A percentile compares a stretch with the other conserved stretches of the same genome.
Evolutionary conservation across 2,797 vertebrate species (phyloP).

Genomic region (Sebastes steindachneri): DNA sequence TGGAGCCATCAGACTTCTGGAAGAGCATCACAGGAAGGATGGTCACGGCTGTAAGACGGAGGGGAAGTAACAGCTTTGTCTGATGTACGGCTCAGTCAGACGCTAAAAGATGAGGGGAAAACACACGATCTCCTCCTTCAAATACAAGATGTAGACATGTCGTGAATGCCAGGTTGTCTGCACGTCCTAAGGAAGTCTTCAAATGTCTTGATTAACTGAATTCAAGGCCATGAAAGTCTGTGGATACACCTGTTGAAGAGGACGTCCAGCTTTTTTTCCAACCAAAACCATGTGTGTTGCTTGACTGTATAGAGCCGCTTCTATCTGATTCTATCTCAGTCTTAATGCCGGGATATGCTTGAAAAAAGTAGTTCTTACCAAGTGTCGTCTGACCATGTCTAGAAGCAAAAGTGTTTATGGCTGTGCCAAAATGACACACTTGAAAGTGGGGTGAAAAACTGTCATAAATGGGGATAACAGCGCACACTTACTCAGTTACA

Average conservation of each 20-base stretch:
- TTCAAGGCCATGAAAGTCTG: not conserved
- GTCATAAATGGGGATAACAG: not conserved
- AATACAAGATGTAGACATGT: conserved; percentile 5
- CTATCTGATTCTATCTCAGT: not conserved
- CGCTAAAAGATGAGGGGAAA: not conserved
- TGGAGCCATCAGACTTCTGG: conserved; percentile 50
- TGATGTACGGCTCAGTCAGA: conserved; percentile 14
- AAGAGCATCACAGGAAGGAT: conserved; percentile 51
- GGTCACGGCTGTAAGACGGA: conserved; percentile 43
- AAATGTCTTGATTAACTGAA: conserved; percentile 10
- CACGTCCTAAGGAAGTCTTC: conserved; percentile 13
- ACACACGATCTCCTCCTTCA: not conserved
- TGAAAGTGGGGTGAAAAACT: not conserved
- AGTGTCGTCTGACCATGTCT: not conserved
- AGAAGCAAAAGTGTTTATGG: not conserved
- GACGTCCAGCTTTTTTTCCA: not conserved
- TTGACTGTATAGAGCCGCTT: not conserved
- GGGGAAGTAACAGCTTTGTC: conserved; percentile 35
- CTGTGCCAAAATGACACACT: not conserved
- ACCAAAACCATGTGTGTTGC: not conserved
- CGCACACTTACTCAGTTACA: not conserved
- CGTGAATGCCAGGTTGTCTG: conserved; percentile 17
- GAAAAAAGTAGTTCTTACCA: not conserved
- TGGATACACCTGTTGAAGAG: conserved; percentile 22
- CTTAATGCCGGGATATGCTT: not conserved